These are phyloP conservation scores for Siphamia tubifer DNA, from an alignment of 2,113 vertebrate genomes.

Conservation along the genomic window DNA sequence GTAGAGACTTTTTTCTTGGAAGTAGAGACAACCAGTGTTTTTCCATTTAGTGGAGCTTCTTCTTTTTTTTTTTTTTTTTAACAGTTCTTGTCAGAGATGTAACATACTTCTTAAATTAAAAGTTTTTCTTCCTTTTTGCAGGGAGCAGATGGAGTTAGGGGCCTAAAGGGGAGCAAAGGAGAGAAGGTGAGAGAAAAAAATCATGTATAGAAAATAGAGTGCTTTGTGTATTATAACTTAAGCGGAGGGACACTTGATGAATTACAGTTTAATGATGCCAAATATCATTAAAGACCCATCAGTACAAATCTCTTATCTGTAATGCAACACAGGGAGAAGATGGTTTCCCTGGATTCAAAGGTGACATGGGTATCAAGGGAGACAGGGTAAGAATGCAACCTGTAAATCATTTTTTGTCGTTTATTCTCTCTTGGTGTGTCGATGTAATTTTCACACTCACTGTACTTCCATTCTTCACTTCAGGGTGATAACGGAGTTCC, in stretches of 20 bases:
- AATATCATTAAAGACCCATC: conserved; percentile 4
- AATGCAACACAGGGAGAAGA: conserved; percentile 86
- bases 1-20: not conserved
- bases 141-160: conserved; percentile 90
- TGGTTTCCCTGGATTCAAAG: conserved; percentile 91
- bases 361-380: conserved; percentile 87
- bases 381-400: conserved; percentile 81
- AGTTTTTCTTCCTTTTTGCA: conserved; percentile 60
- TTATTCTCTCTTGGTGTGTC: not conserved
- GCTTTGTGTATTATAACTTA: not conserved
- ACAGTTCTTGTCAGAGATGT: not conserved
- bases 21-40: not conserved
- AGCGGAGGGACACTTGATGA: not conserved
- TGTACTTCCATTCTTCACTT: not conserved
- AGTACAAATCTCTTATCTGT: conserved; percentile 6
- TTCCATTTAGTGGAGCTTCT: not conserved
- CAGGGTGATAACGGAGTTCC: conserved; percentile 82
- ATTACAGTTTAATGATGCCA: conserved; percentile 7
- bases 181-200: conserved; percentile 86
- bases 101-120: not conserved
- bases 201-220: not conserved
- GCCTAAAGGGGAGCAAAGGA: conserved; percentile 90
- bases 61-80: not conserved
- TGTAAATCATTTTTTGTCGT: not conserved
- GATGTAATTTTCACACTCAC: not conserved